A percentile compares a stretch with the other conserved stretches of the same genome.
Conservation (phyloP, 2,113 vertebrate species). For the Ploceus nigricollis region DNA sequence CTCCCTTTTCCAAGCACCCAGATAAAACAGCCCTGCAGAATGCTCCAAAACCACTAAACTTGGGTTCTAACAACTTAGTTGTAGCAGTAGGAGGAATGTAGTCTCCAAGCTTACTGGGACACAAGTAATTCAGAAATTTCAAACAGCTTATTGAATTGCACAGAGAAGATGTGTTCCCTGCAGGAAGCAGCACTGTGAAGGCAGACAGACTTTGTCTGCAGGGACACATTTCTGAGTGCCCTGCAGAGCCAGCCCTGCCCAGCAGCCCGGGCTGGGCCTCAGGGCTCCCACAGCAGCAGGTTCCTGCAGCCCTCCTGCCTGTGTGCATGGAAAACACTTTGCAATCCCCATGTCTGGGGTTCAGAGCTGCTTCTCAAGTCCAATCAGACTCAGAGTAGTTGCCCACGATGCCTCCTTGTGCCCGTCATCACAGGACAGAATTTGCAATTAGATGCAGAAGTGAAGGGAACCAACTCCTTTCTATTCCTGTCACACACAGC, state of each 20-base stretch:
- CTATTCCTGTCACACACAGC: neutral
- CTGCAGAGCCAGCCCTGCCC: neutral
- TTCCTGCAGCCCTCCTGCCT: neutral
- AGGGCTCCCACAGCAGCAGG: too few species aligned
- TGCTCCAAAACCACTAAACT: neutral
- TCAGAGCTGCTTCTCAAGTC: neutral
- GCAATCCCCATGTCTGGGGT: accelerated
- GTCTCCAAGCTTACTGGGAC: neutral
- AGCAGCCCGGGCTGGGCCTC: neutral
- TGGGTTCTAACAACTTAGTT: neutral
- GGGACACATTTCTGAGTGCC: neutral
- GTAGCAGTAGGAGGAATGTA: neutral
- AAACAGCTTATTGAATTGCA: neutral
- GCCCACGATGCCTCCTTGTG: accelerated
- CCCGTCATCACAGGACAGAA: neutral
- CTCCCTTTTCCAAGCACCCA: neutral
- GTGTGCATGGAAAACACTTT: neutral
- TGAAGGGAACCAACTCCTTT: neutral
- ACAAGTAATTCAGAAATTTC: neutral
- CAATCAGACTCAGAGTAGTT: neutral
- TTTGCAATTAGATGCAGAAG: neutral
- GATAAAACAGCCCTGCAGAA: neutral
- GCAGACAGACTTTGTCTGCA: neutral
- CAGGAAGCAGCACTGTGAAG: neutral
- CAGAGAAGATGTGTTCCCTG: neutral